Base-by-base conservation (phyloP, 2,113 vertebrate species). In the Junco hyemalis region DNA sequence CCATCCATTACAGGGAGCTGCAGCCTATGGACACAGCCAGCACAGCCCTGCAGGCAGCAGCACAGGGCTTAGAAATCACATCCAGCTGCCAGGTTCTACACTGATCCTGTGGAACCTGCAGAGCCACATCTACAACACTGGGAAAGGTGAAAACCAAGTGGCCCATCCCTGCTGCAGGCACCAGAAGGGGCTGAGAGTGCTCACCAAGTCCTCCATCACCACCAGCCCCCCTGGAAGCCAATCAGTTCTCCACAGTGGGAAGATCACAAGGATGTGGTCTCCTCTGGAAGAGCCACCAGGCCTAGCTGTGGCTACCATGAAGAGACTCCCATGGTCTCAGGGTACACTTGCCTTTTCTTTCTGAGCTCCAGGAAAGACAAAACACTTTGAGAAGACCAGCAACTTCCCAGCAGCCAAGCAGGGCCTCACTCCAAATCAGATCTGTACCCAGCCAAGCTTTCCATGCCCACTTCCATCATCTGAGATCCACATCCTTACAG, bases 401-500 rank as follows among this genome's bases (percentile, higher is more conserved):
- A 57, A 7, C 26, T 66, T 66, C 68, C 33, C 23, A 2, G 59
- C n/a, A 69, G 47, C 24, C 28, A 13, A 79, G 48, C 45, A 50
- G 51, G 76, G 64, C 64, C 40, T 68, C 8, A 0, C 33, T 92
- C 56, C 79, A 81, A 90, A 90, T 61, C 76, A 66, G 54, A 80
- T 74, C n/a, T 56, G 28, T 57, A 77, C 36, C 47, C 61, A 5
- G 76, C 54, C 80, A 86, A 91, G 70, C 29, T 63, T 81, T 79
- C 77, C 69, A 28, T 84, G 86, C 86, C 82, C 42, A 44, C 24
- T 86, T 92, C 48, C 48, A 33, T 64, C 18, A 71, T 51, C 61
- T 18, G 56, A 93, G 88, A 47, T 90, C 76, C 61, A 38, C 38
- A 85, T 38, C 95, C 96, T 91, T 95, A 89, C 93, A 91, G 94